phyloP scores from a whole-genome alignment of 2,797 vertebrate genomes.

The Poecilia wingei region DNA sequence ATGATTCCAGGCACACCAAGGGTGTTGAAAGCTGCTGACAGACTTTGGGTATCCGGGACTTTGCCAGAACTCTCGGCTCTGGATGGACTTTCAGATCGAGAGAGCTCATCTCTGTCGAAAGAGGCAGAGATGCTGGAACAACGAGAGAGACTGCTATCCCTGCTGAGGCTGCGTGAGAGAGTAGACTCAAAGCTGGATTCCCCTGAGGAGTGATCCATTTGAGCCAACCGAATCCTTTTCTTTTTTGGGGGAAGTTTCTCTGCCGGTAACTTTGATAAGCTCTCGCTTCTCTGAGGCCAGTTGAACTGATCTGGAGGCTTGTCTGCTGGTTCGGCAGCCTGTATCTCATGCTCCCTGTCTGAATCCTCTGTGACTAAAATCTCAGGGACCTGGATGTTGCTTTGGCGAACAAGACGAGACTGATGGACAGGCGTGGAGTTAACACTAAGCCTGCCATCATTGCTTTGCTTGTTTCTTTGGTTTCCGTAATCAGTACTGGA shows the following conservation, averaged over 20 bases:
- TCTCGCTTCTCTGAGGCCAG: constrained; percentile 98
- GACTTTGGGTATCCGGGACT: constrained; percentile 83
- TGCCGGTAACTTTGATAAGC: constrained; percentile 92
- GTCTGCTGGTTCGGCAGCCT: constrained; percentile 83
- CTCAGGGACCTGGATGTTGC: constrained; percentile 97
- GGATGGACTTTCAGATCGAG: constrained; percentile 85
- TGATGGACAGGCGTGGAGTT: constrained; percentile 80
- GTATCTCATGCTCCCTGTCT: constrained; percentile 89
- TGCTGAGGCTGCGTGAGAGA: constrained; percentile 92
- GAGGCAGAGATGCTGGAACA: constrained; percentile 94
- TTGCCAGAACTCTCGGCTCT: constrained; percentile 83
- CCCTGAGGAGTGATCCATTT: constrained; percentile 94
- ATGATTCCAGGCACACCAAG: constrained; percentile 91
- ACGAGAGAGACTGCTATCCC: constrained; percentile 93
- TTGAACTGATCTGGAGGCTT: constrained; percentile 89
- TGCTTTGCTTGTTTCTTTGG: constrained; percentile 72
- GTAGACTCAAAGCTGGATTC: constrained; percentile 95
- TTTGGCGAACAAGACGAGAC: constrained; percentile 92
- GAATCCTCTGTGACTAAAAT: constrained; percentile 98
- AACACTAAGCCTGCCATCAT: constrained; percentile 72
- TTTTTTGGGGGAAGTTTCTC: constrained; percentile 99
- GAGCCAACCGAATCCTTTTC: constrained; percentile 95
- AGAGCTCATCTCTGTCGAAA: constrained; percentile 91
- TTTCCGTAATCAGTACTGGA: constrained; percentile 69
- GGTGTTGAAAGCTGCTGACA: constrained; percentile 84